These are phyloP conservation scores for Dicycla oo DNA, from an alignment of 2,888 invertebrate species.

Conservation along the genomic window DNA sequence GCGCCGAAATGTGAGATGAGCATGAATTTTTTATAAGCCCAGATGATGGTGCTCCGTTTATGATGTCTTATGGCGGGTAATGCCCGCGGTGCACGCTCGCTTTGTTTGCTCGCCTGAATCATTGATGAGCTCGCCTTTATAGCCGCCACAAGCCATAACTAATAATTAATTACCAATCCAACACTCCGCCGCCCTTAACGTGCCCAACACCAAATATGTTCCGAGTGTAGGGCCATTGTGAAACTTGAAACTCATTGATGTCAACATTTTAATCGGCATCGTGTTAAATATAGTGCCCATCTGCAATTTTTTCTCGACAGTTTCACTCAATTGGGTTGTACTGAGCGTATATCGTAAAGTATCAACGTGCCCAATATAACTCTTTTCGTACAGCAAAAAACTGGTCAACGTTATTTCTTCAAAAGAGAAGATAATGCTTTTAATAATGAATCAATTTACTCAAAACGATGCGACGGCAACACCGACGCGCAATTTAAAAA, in stretches of 20 bases:
- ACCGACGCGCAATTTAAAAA: conserved; percentile 43
- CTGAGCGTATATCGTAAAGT: conserved; percentile 64
- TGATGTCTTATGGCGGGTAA: conserved; percentile 90
- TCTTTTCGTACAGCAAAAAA: conserved; percentile 62
- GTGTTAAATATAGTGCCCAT: conserved; percentile 66
- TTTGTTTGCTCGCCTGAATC: conserved; percentile 86
- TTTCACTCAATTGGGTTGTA: conserved; percentile 62
- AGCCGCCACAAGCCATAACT: conserved; percentile 81
- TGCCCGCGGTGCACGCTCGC: conserved; percentile 86
- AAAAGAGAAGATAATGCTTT: conserved; percentile 47
- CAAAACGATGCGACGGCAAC: conserved; percentile 44
- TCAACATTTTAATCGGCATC: conserved; percentile 69
- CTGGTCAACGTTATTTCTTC: conserved; percentile 59
- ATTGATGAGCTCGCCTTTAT: conserved; percentile 87
- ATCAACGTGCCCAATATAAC: conserved; percentile 64
- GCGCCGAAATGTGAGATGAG: conserved; percentile 91
- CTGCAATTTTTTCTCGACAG: conserved; percentile 66
- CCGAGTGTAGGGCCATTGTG: conserved; percentile 63
- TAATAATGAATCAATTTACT: conserved; percentile 65
- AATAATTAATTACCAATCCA: conserved; percentile 86
- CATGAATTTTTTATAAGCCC: conserved; percentile 90
- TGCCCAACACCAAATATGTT: conserved; percentile 67
- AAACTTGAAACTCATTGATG: conserved; percentile 65
- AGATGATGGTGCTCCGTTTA: conserved; percentile 90
- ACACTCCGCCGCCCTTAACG: conserved; percentile 67